Percentiles rank a stretch among this genome's conserved stretches.
phyloP scores from a whole-genome alignment of 2,113 vertebrate species.

The Lophura nycthemera region DNA sequence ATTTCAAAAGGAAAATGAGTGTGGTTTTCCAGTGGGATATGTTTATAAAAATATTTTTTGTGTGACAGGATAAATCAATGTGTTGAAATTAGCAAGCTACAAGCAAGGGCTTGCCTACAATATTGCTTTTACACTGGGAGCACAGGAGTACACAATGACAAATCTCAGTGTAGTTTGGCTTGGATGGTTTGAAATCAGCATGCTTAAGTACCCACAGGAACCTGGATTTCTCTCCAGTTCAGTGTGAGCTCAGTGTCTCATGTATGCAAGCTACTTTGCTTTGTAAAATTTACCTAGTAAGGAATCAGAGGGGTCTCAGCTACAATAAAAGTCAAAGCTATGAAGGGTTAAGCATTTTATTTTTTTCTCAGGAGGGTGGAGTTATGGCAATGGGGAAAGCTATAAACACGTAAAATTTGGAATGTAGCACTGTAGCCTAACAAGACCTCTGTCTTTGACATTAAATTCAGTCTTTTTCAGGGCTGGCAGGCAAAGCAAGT shows the following conservation, averaged over 20 bases:
- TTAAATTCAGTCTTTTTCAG: slow-evolving; percentile 51
- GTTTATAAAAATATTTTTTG: not conserved
- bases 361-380: slow-evolving; percentile 6
- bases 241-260: not conserved
- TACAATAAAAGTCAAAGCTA: not conserved
- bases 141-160: not conserved
- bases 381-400: slow-evolving; percentile 16
- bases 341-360: slow-evolving; percentile 27
- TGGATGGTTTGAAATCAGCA: not conserved
- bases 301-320: not conserved
- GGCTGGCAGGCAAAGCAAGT: slow-evolving; percentile 51
- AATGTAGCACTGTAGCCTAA: slow-evolving; percentile 39
- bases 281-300: not conserved
- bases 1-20: not conserved
- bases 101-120: not conserved
- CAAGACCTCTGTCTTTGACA: slow-evolving; percentile 43
- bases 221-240: not conserved
- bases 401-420: slow-evolving; percentile 53
- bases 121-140: not conserved
- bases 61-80: not conserved
- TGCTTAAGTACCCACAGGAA: not conserved
- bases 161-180: not conserved
- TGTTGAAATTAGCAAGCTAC: not conserved
- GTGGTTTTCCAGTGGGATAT: not conserved
- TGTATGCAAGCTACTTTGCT: not conserved